Percentiles rank a stretch among this genome's conserved stretches.
These are phyloP conservation scores for Malthinus seriepunctatus DNA, from an alignment of 2,888 invertebrate genomes.

Conservation along the genomic window DNA sequence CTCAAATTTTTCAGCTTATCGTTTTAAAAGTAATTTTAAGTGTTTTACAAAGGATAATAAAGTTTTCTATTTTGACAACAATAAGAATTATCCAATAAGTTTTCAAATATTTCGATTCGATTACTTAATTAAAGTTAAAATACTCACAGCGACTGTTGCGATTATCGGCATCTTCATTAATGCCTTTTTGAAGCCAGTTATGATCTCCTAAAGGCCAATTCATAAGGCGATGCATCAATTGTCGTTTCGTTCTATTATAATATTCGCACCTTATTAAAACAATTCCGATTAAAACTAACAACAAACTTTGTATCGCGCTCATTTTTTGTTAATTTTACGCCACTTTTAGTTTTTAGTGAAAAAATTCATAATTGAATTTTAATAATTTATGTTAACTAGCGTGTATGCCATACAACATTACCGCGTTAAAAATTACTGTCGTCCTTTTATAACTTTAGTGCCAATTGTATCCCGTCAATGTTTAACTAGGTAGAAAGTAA, in stretches of 20 bases:
- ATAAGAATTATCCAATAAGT: too few species aligned
- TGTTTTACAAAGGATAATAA: too few species aligned
- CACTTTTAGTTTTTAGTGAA: too few species aligned
- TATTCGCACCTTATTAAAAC: slow-evolving; percentile 13
- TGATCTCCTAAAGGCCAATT: slow-evolving; percentile 13
- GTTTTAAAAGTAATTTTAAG: too few species aligned
- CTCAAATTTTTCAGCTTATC: too few species aligned
- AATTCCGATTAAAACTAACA: slow-evolving; percentile 9
- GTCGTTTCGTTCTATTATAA: slow-evolving; percentile 6
- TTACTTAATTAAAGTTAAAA: too few species aligned
- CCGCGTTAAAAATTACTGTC: slow-evolving; percentile 1
- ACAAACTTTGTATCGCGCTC: neutral
- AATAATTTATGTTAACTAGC: slow-evolving; percentile 7
- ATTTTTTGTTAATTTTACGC: too few species aligned
- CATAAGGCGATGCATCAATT: slow-evolving; percentile 7
- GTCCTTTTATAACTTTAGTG: slow-evolving; percentile 22
- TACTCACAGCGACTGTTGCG: slow-evolving; percentile 26
- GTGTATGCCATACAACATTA: slow-evolving; percentile 5
- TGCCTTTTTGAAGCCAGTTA: slow-evolving; percentile 17
- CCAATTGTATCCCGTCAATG: slow-evolving; percentile 11
- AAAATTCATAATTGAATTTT: neutral
- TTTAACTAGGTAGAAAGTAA: slow-evolving; percentile 22
- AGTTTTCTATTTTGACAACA: too few species aligned
- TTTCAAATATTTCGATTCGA: too few species aligned
- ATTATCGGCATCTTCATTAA: slow-evolving; percentile 9